Evolutionary conservation across 35 echinoderm and acorn worm genomes (phyloP).

Genomic region (Eucidaris tribuloides): DNA sequence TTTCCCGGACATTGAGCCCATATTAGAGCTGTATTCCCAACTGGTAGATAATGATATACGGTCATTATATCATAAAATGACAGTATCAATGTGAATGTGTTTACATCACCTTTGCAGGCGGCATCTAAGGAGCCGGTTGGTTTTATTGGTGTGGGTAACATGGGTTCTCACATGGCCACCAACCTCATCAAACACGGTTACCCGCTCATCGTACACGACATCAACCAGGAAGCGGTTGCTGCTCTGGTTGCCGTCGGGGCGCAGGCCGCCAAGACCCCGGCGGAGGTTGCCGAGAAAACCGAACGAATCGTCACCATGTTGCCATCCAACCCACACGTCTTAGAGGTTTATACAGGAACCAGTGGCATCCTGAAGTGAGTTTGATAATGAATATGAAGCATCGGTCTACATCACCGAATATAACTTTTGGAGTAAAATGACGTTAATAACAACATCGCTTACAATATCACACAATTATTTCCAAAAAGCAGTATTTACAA

Average conservation of each 20-base stretch:
- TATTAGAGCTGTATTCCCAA: no score
- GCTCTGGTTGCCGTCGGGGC: slow-evolving; percentile 82
- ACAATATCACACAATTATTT: no score
- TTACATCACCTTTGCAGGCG: no score
- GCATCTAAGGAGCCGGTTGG: slow-evolving; percentile 74
- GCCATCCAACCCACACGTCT: slow-evolving; percentile 90
- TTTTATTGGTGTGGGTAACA: slow-evolving; percentile 95
- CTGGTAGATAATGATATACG: no score
- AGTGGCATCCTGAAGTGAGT: slow-evolving; percentile 79
- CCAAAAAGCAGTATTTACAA: no score
- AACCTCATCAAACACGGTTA: slow-evolving; percentile 87
- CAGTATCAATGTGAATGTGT: no score
- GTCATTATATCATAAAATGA: no score
- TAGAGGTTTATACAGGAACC: slow-evolving; percentile 77
- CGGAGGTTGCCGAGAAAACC: slow-evolving; percentile 87
- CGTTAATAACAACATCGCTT: no score
- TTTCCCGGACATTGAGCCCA: no score
- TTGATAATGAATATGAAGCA: no score
- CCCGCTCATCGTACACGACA: slow-evolving; percentile 72
- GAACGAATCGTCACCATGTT: slow-evolving; percentile 95
- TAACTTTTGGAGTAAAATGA: no score
- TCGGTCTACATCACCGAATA: no score
- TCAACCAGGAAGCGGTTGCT: slow-evolving; percentile 81
- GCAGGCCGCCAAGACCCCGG: slow-evolving; percentile 65
- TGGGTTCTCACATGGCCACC: slow-evolving; percentile 91